A percentile compares a stretch with the other conserved stretches of the same genome.
Conservation (phyloP, 1,140 invertebrate species). For the Matsumurasca onukii region DNA sequence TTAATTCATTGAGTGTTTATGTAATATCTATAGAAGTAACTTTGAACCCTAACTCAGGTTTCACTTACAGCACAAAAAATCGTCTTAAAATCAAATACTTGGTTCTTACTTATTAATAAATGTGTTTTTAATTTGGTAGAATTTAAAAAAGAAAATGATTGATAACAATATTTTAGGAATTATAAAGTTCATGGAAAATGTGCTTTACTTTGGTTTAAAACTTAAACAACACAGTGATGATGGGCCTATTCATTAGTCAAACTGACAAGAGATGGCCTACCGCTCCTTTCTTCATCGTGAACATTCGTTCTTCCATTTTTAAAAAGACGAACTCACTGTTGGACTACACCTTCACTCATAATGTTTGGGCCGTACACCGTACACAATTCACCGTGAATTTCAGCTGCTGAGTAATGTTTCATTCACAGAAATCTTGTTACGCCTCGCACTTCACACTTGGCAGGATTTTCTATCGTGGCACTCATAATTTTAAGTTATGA, state of each 20-base stretch:
- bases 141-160: neutral
- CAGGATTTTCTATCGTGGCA: neutral
- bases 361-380: neutral
- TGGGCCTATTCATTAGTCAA: neutral
- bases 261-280: slow-evolving; percentile 5
- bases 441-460: neutral
- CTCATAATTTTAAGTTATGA: no score
- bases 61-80: no score
- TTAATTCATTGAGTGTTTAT: no score
- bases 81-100: no score
- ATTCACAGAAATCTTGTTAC: slow-evolving; percentile 1
- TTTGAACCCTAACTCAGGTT: no score
- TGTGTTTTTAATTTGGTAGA: no score
- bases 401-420: neutral
- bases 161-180: neutral
- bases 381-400: neutral
- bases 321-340: neutral
- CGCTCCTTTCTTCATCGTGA: neutral
- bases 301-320: neutral
- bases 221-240: neutral
- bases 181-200: neutral
- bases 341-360: neutral
- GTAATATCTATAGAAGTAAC: no score
- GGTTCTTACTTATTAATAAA: no score
- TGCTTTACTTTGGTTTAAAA: neutral